Conservation (phyloP, 1,140 invertebrate species). For the Berghia stephanieae region DNA sequence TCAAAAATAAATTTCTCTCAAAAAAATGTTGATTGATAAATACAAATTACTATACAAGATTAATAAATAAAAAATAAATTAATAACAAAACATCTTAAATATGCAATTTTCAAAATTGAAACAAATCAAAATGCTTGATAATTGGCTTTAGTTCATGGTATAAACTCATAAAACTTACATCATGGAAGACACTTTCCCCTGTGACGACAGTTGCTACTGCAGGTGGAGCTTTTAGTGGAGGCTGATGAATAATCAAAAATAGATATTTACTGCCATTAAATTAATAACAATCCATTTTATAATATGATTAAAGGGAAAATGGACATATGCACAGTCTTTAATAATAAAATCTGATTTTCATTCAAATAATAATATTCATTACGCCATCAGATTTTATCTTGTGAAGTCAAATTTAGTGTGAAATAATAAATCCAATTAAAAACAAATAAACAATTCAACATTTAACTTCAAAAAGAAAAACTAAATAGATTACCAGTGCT, state of each 20-base stretch:
- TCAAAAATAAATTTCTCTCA: no score
- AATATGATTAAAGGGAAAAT: not conserved
- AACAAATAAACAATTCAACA: not conserved
- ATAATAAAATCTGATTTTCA: no score
- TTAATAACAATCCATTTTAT: not conserved
- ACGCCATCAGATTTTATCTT: not conserved
- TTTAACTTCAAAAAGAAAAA: not conserved
- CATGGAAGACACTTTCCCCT: constrained; percentile 83
- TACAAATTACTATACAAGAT: no score
- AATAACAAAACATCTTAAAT: no score
- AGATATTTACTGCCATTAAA: not conserved
- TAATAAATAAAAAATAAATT: no score
- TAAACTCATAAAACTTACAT: constrained; percentile 70
- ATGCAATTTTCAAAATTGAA: no score
- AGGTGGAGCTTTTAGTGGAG: constrained; percentile 81
- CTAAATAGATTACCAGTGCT: not conserved
- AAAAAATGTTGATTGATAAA: no score
- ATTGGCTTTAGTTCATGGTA: no score
- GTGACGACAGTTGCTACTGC: constrained; percentile 83
- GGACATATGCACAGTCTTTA: not conserved
- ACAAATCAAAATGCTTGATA: no score
- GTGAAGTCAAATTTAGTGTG: not conserved
- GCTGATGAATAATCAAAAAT: constrained; percentile 40
- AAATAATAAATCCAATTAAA: not conserved
- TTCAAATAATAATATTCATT: not conserved